phyloP scores from a whole-genome alignment of 2,113 vertebrate genomes.

The Galeopterus variegatus region DNA sequence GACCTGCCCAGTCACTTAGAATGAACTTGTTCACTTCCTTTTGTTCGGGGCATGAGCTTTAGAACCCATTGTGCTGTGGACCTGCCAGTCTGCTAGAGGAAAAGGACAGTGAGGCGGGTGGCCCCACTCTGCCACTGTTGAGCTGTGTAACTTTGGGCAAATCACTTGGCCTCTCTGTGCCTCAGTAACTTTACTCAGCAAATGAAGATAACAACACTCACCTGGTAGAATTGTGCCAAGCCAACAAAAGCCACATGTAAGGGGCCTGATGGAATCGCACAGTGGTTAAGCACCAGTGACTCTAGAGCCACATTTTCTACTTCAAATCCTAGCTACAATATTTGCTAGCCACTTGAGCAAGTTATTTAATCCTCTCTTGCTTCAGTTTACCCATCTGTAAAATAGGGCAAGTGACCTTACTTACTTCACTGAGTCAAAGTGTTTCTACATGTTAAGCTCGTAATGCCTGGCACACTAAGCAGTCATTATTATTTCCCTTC shows the following conservation, averaged over 20 bases:
- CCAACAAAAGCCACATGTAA: background rate
- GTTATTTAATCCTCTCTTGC: background rate
- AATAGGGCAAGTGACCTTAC: background rate
- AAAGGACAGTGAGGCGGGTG: background rate
- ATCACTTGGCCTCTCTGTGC: conserved; percentile 36
- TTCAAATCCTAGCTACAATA: background rate
- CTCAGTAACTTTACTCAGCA: background rate
- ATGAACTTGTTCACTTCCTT: background rate
- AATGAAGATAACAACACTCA: background rate
- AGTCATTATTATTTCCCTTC: background rate
- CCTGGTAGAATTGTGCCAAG: background rate
- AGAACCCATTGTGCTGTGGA: background rate
- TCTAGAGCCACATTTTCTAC: background rate
- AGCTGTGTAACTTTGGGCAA: background rate
- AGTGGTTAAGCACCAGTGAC: rapidly evolving
- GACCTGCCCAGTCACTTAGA: conserved; percentile 20
- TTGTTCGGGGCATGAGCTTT: background rate
- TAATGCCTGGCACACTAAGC: background rate
- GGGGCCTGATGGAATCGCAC: background rate
- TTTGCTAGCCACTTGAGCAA: background rate
- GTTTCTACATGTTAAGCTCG: background rate
- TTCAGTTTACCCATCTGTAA: background rate
- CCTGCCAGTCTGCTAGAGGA: background rate
- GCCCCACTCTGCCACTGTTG: background rate
- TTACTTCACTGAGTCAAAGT: background rate